Evolutionary conservation across 2,888 invertebrate genomes (phyloP).

Genomic region (Diaprepes abbreviatus): DNA sequence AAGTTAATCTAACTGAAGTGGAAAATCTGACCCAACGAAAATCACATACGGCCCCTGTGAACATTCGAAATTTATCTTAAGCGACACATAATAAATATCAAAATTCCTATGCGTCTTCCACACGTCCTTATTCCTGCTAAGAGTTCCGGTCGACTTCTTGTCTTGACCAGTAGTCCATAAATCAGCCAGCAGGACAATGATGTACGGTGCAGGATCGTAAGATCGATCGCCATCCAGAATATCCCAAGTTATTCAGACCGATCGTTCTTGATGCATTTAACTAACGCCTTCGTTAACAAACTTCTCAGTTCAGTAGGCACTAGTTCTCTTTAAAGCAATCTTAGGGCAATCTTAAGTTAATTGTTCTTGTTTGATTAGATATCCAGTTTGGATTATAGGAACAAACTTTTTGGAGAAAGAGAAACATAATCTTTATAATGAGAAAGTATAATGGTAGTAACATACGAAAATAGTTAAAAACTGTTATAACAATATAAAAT

Average conservation of each 20-base stretch:
- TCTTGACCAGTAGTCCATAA: conserved; percentile 45
- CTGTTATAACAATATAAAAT: too few relatives aligned
- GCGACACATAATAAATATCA: conserved; percentile 32
- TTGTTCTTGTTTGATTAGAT: too few relatives aligned
- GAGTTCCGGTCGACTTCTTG: conserved; percentile 32
- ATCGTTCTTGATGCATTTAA: conserved; percentile 16
- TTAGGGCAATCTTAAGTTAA: too few relatives aligned
- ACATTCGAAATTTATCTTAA: conserved; percentile 5
- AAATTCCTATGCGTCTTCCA: conserved; percentile 25
- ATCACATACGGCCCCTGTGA: neutral
- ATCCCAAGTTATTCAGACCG: neutral
- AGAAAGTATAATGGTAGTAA: too few relatives aligned
- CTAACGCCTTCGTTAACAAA: neutral
- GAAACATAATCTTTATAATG: too few relatives aligned
- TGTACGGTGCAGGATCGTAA: conserved; percentile 22
- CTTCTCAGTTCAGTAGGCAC: neutral
- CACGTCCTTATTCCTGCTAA: conserved; percentile 18
- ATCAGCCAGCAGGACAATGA: conserved; percentile 44
- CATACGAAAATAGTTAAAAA: too few relatives aligned
- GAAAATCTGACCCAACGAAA: conserved; percentile 4
- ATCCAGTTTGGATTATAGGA: too few relatives aligned
- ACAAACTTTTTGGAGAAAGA: too few relatives aligned
- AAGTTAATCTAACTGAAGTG: neutral
- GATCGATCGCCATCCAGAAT: conserved; percentile 33
- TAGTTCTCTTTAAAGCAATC: too few relatives aligned